phyloP scores from a whole-genome alignment of 2,888 invertebrate genomes.

The Papilio protenor region DNA sequence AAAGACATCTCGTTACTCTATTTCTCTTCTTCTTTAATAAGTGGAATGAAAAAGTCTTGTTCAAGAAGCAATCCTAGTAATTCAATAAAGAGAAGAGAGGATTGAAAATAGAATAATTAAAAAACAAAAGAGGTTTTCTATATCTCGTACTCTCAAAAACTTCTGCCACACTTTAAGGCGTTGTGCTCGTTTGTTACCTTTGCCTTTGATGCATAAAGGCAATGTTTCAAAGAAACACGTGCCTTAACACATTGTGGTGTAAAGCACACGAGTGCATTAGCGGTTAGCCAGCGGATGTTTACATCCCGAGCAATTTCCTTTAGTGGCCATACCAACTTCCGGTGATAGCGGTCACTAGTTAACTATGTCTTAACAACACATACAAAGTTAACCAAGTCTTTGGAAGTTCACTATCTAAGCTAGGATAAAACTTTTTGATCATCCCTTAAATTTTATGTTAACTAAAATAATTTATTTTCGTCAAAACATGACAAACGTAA shows the following conservation, averaged over 20 bases:
- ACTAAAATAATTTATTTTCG: not conserved
- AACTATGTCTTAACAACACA: not conserved
- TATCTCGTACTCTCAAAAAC: not conserved
- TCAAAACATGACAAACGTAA: no score
- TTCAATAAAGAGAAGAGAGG: no score
- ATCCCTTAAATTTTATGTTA: not conserved
- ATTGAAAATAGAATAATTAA: no score
- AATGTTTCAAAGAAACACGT: not conserved
- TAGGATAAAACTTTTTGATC: not conserved
- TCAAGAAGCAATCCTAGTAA: no score
- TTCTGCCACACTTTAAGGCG: not conserved
- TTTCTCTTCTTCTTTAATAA: not conserved
- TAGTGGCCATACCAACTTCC: slow-evolving; percentile 5
- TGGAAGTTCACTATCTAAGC: not conserved
- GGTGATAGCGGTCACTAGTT: slow-evolving; percentile 15
- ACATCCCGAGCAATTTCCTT: slow-evolving; percentile 29
- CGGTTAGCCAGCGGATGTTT: slow-evolving; percentile 19
- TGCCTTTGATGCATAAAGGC: not conserved
- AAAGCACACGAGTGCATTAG: slow-evolving; percentile 21
- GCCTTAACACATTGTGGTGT: not conserved
- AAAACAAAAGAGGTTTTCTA: no score
- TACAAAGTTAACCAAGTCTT: slow-evolving; percentile 6
- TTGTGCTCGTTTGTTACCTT: not conserved
- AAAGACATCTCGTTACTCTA: not conserved
- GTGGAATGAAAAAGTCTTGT: not conserved